A percentile compares a stretch with the other conserved stretches of the same genome.
These are phyloP conservation scores for Tinea trinotella DNA, from an alignment of 2,888 invertebrate species.

Conservation along the genomic window DNA sequence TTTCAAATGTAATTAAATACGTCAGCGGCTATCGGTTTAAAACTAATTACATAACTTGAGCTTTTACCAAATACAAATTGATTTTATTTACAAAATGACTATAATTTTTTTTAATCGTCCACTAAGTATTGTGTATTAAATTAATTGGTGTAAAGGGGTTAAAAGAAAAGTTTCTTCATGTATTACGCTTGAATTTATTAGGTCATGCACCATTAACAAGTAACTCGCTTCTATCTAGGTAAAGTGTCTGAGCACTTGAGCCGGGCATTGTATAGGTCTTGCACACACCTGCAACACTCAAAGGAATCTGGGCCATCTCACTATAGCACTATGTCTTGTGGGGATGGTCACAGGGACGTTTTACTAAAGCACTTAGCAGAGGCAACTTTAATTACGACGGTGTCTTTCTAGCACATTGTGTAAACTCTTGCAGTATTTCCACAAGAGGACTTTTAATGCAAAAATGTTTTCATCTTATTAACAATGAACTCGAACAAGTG, in stretches of 20 bases:
- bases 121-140: too few relatives aligned
- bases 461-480: neutral
- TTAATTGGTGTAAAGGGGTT: too few relatives aligned
- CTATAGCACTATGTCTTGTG: neutral
- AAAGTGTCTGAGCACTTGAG: conserved; percentile 12
- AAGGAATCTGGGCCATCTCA: conserved; percentile 17
- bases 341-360: neutral
- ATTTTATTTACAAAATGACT: too few relatives aligned
- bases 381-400: neutral
- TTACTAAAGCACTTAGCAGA: neutral
- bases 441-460: too few relatives aligned
- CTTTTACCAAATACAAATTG: too few relatives aligned
- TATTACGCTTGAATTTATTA: neutral
- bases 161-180: too few relatives aligned
- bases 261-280: conserved; percentile 17
- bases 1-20: neutral
- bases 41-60: too few relatives aligned
- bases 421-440: too few relatives aligned
- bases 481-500: neutral
- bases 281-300: conserved; percentile 18
- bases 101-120: too few relatives aligned
- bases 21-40: too few relatives aligned
- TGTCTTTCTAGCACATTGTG: too few relatives aligned
- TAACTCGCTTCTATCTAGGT: conserved; percentile 16
- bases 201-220: neutral